Conservation (phyloP, 1,140 invertebrate genomes). For the Anastrepha ludens region DNA sequence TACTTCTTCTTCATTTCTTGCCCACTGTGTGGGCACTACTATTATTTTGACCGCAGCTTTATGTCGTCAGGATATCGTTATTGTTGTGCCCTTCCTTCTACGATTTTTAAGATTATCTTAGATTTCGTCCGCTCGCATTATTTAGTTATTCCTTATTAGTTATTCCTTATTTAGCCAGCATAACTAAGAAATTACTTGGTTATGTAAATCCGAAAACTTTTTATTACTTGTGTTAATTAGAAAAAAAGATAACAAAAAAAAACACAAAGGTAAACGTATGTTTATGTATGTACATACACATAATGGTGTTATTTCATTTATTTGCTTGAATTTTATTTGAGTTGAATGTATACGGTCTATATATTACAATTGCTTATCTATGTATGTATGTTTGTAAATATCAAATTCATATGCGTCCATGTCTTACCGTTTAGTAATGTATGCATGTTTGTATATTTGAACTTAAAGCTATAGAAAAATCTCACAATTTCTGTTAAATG, state of each 20-base stretch:
- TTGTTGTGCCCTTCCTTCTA: too few relatives aligned
- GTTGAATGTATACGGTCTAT: background rate
- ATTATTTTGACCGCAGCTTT: too few relatives aligned
- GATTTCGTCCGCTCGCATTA: too few relatives aligned
- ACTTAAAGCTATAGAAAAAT: conserved; percentile 43
- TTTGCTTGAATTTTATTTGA: background rate
- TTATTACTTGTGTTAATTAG: conserved; percentile 1
- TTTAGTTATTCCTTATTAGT: too few relatives aligned
- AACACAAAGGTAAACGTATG: background rate
- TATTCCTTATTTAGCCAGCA: too few relatives aligned
- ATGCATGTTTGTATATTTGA: background rate
- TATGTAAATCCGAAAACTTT: conserved; percentile 8
- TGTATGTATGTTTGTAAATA: background rate
- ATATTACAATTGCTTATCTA: background rate
- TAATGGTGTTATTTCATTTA: background rate
- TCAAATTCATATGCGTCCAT: background rate
- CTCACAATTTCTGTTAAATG: conserved; percentile 37
- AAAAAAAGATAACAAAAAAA: conserved; percentile 22
- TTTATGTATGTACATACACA: background rate
- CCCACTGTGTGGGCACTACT: too few relatives aligned
- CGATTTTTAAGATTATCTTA: too few relatives aligned
- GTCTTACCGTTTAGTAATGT: background rate
- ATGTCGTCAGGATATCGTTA: too few relatives aligned
- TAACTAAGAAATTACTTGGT: too few relatives aligned
- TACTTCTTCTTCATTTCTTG: too few relatives aligned